Evolutionary conservation across 1,140 invertebrate genomes (phyloP).

Genomic region (Hyposmocoma kahamanoa): DNA sequence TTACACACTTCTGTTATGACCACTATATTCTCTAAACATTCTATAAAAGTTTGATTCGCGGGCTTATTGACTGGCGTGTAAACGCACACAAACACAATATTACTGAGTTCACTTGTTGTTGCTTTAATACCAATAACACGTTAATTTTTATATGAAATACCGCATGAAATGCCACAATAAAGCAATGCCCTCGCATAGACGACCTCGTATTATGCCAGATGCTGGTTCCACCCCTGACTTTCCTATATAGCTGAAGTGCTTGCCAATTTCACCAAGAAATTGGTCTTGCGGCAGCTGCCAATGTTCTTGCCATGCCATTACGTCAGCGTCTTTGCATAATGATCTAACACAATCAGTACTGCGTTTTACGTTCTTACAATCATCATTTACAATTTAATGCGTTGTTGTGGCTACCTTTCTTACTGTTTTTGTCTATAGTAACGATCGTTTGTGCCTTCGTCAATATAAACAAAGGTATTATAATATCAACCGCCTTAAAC

Average conservation of each 20-base stretch:
- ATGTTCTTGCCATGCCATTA: not conserved
- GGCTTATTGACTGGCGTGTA: not conserved
- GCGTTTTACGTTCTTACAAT: not conserved
- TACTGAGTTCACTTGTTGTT: not conserved
- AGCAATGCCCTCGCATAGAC: not conserved
- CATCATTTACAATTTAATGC: not conserved
- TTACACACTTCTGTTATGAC: not conserved
- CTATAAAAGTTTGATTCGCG: not conserved
- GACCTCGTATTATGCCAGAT: not conserved
- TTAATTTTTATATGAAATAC: not conserved
- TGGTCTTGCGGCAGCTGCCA: not conserved
- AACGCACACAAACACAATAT: not conserved
- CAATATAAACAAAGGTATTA: not conserved
- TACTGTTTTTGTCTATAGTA: not conserved
- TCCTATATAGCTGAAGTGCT: not conserved
- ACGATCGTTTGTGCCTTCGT: not conserved
- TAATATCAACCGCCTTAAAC: constrained; percentile 1
- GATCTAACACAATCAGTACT: not conserved
- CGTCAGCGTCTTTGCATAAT: not conserved
- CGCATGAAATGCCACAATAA: not conserved
- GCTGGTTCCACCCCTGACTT: not conserved
- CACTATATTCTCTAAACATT: not conserved
- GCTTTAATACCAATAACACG: not conserved
- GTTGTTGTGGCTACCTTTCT: not conserved
- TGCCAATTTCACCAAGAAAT: not conserved